Percentiles rank a stretch among this genome's conserved stretches.
Conservation (phyloP, 2,888 invertebrate genomes). For the Andricus quercusramuli region DNA sequence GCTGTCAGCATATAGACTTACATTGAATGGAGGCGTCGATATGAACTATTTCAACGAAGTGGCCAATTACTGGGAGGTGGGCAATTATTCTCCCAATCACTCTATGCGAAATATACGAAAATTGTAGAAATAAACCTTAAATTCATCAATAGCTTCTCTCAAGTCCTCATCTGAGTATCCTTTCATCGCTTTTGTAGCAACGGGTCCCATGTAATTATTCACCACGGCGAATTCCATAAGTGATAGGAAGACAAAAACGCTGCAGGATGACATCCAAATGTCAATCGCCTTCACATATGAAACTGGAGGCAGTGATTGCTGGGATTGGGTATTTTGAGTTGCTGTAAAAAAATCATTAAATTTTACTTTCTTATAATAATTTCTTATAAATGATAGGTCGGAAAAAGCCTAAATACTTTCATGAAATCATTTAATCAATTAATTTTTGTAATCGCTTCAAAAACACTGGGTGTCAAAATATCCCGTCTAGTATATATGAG, state of each 20-base stretch:
- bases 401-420: too few relatives aligned
- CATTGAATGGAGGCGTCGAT: too few relatives aligned
- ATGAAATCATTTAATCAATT: too few relatives aligned
- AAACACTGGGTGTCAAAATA: too few relatives aligned
- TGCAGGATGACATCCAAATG: conserved; percentile 95
- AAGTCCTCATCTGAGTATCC: conserved; percentile 93
- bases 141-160: conserved; percentile 86
- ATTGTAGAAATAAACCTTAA: conserved; percentile 81
- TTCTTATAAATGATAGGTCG: neutral
- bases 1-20: too few relatives aligned
- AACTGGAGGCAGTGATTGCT: conserved; percentile 92
- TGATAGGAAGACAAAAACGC: conserved; percentile 94
- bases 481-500: too few relatives aligned
- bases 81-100: too few relatives aligned
- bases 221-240: conserved; percentile 95
- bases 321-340: conserved; percentile 95
- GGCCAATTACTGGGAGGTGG: too few relatives aligned
- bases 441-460: too few relatives aligned
- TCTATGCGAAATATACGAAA: too few relatives aligned
- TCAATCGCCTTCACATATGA: conserved; percentile 96
- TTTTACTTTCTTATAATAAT: neutral
- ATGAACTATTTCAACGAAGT: too few relatives aligned
- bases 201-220: conserved; percentile 92
- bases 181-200: conserved; percentile 93
- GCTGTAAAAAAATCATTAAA: conserved; percentile 80